Conservation (phyloP, 2,888 invertebrate species). For the Ecliptopera silaceata region DNA sequence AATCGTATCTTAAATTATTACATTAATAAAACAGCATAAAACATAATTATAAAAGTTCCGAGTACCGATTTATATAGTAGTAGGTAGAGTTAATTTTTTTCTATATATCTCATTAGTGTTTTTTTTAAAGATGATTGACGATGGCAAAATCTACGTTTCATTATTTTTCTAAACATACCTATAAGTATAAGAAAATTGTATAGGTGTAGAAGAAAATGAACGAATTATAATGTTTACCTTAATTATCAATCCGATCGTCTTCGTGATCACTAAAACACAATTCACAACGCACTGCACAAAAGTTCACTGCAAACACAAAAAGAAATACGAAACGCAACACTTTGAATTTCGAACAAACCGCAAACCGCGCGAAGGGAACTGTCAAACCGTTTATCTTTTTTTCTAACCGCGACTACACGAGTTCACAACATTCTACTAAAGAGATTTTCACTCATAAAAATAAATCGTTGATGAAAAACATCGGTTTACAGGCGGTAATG, state of each 20-base stretch:
- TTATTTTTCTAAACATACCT: too few species aligned
- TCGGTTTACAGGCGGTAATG: constrained; percentile 49
- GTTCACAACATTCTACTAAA: constrained; percentile 32
- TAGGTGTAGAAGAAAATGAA: too few species aligned
- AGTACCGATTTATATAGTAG: too few species aligned
- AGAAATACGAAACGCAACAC: constrained; percentile 16
- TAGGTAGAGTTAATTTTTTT: too few species aligned
- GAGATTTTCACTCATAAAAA: constrained; percentile 66
- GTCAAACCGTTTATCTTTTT: constrained; percentile 18
- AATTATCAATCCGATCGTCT: constrained; percentile 20
- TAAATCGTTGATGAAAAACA: constrained; percentile 63
- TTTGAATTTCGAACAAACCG: constrained; percentile 24
- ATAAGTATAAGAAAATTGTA: too few species aligned
- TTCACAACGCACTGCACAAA: constrained; percentile 22
- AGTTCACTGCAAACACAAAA: constrained; percentile 3
- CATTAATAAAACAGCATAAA: too few species aligned
- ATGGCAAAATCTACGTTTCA: too few species aligned
- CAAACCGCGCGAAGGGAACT: constrained; percentile 23
- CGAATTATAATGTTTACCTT: constrained; percentile 19
- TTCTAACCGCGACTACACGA: constrained; percentile 33
- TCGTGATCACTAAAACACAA: constrained; percentile 9
- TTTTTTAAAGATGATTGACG: too few species aligned
- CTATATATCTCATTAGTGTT: too few species aligned
- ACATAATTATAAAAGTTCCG: too few species aligned
- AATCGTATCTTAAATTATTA: too few species aligned